Base-by-base conservation (phyloP, 2,888 invertebrate genomes). In the Abrostola tripartita region DNA sequence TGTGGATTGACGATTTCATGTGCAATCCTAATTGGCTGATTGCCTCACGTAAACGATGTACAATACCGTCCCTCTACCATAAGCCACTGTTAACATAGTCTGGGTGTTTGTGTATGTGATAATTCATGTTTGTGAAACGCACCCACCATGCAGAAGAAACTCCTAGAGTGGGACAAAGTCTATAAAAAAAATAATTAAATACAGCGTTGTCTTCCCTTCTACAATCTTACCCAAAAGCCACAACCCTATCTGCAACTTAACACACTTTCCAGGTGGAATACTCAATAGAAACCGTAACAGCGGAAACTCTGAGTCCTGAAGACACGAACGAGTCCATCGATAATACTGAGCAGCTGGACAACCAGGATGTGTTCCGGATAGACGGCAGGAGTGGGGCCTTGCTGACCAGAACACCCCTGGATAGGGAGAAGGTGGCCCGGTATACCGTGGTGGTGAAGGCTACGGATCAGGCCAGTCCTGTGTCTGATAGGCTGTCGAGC, bases 381-480 rank as follows among this genome's bases (percentile, higher is more conserved):
- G 98, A 99, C 85, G 95, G 97, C 0, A 96, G 97, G 66, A 97
- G 97, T 9, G 99, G 99, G 0, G 98, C 98, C 0, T 96, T 99
- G 42, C 96, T 98, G 0, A 98, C 98, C 0, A 95, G 98, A 68
- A 95, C 96, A 9, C 93, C 96, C 0, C 89, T 99, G 35, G 99
- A 99, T 88, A 95, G 99, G n/a, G 99, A 99, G 92, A 96, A 96
- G 6, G 96, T 97, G 0, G 97, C 98, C 58, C 96, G 97, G 56
- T 99, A 99, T 85, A 97, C 97, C 0, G 95, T 99, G 9, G 95
- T 98, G 35, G 96, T 99, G 0, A 96, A 96, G 78, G 99, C 99
- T 0, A 96, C 96, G 0, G 99, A 99, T 86, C 97, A 97, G 85
- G 97, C 98, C 0, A 96, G 96, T 36, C 97, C 98, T 0, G 96